A percentile compares a stretch with the other conserved stretches of the same genome.
Conservation (phyloP, 2,797 vertebrate species). For the Hyperoplus immaculatus region DNA sequence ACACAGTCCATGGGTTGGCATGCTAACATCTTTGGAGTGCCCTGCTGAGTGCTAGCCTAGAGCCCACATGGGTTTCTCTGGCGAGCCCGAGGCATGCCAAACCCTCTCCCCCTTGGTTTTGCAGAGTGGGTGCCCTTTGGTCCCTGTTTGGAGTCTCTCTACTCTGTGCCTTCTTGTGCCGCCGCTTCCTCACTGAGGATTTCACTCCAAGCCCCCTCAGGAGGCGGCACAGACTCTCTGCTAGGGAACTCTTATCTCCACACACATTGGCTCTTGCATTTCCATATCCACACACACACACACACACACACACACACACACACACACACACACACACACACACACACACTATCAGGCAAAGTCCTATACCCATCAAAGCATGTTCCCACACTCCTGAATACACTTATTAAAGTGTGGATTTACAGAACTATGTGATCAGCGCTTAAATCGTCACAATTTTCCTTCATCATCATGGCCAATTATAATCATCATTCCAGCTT, state of each 20-base stretch:
- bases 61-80: conserved; percentile 54
- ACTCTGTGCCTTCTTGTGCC: conserved; percentile 17
- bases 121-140: conserved; percentile 42
- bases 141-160: conserved; percentile 53
- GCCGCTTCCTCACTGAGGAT: conserved; percentile 26
- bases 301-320: conserved; percentile 36
- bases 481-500: conserved; percentile 64
- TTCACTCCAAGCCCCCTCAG: conserved; percentile 51
- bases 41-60: conserved; percentile 56
- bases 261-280: conserved; percentile 46
- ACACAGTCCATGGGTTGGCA: conserved; percentile 29
- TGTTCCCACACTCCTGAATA: conserved; percentile 25
- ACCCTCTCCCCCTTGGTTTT: conserved; percentile 46
- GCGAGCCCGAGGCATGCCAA: conserved; percentile 45
- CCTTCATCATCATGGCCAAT: conserved; percentile 67
- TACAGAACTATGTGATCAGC: background rate
- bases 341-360: conserved; percentile 40
- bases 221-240: conserved; percentile 55
- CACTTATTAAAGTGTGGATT: conserved; percentile 13
- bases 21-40: conserved; percentile 44
- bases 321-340: conserved; percentile 26
- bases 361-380: conserved; percentile 23
- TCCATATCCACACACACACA: conserved; percentile 38
- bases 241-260: conserved; percentile 57
- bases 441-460: conserved; percentile 57